Evolutionary conservation across 2,888 invertebrate species (phyloP).

Genomic region (Polyommatus iphigenia): DNA sequence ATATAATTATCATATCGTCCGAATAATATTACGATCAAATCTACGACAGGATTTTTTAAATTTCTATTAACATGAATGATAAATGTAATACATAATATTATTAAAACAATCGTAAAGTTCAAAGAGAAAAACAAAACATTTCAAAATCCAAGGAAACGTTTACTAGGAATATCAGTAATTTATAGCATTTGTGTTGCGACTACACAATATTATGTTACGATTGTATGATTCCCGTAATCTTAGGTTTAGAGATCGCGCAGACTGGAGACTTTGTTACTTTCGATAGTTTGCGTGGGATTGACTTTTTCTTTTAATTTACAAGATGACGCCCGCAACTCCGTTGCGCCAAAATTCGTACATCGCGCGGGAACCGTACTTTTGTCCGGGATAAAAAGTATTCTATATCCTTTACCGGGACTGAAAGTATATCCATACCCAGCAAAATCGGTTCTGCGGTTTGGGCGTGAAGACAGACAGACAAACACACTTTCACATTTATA

Average conservation of each 20-base stretch:
- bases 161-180: slow-evolving; percentile 1
- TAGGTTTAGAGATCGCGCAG: neutral
- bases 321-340: too few relatives aligned
- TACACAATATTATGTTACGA: neutral
- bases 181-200: neutral
- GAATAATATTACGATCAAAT: too few relatives aligned
- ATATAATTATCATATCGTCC: too few relatives aligned
- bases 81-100: neutral
- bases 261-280: neutral
- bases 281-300: neutral
- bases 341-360: too few relatives aligned
- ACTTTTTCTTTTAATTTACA: too few relatives aligned
- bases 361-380: too few relatives aligned
- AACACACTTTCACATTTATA: too few relatives aligned
- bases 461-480: too few relatives aligned
- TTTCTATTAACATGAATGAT: neutral
- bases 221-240: slow-evolving; percentile 9
- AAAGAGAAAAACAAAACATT: slow-evolving; percentile 6
- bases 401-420: too few relatives aligned
- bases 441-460: too few relatives aligned
- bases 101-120: neutral
- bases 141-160: neutral
- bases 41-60: neutral
- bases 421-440: too few relatives aligned
- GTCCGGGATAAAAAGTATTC: too few relatives aligned